Evolutionary conservation across 1,140 invertebrate genomes (phyloP).

Genomic region (Cydia amplana): DNA sequence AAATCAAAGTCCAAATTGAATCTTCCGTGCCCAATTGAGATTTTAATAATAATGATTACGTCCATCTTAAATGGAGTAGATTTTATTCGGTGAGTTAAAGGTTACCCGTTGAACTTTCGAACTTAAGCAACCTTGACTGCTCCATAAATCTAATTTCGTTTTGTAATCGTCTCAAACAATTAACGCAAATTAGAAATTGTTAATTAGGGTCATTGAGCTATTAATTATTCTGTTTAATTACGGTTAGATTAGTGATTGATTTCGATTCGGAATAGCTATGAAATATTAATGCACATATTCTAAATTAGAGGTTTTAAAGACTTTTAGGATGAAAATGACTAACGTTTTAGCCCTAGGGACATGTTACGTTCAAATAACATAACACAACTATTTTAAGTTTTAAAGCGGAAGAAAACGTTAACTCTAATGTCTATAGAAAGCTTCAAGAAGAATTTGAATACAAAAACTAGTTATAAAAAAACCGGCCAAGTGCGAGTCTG

Average conservation of each 20-base stretch:
- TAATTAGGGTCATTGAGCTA: conserved; percentile 18
- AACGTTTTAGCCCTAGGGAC: neutral
- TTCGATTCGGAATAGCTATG: conserved; percentile 1
- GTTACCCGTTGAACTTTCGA: conserved; percentile 35
- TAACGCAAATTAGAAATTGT: conserved; percentile 21
- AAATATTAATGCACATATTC: conserved; percentile 20
- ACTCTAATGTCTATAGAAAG: neutral
- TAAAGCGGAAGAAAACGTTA: neutral
- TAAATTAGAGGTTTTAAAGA: neutral
- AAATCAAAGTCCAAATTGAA: conserved; percentile 47
- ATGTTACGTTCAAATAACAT: too few relatives aligned
- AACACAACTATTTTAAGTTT: neutral
- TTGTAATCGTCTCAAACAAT: conserved; percentile 16
- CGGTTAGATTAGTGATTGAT: conserved; percentile 11
- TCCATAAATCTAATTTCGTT: conserved; percentile 14
- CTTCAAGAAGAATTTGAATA: neutral
- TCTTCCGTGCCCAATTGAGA: conserved; percentile 38
- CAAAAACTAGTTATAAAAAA: conserved; percentile 6
- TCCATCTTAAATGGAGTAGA: conserved; percentile 37
- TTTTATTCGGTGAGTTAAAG: conserved; percentile 41
- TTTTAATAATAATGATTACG: conserved; percentile 49
- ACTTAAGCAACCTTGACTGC: conserved; percentile 24
- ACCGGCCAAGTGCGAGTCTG: too few relatives aligned
- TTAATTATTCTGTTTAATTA: conserved; percentile 24
- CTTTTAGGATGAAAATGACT: neutral